Evolutionary conservation across 2,888 invertebrate genomes (phyloP), one percentile per base, ranked within the genome.

Genomic region (Unio pictorum): DNA sequence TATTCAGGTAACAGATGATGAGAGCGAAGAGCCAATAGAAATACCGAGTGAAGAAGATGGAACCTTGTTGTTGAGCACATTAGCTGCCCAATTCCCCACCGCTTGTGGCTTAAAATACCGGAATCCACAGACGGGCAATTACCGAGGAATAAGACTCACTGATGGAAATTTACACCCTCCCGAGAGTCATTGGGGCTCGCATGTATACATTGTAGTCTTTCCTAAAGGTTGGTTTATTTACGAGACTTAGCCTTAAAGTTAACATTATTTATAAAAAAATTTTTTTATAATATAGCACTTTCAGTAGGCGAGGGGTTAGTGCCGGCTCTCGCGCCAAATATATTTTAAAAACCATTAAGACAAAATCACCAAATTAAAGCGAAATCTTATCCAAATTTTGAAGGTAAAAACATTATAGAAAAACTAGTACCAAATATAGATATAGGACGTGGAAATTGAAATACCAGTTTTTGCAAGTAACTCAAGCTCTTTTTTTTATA

Each of bases 41-140:
- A 92, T 99, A 83, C 99, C 98, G 7, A 94, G 95, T 73, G 98
- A 99, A 91, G 94, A 95, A 84, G 98, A 99, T 91, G 95, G 95
- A 69, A 96, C 96, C 20, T 91, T 99, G 73, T 91, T 98, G 74
- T 91, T 99, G 83, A 95, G 97, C 69, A 99, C 99, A 4, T 92
- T 99, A 68, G 94, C 96, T 77, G 98, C 97, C 59, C 98, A 99
- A 90, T 99, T 97, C 91, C 99, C 99, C 64, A 98, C 98, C 75
- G 95, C 98, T 56, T 96, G 97, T 90, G 99, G 99, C 26, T 92
- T 99, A 68, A 99, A 99, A 92, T 99, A 96, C 91, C 93, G 97
- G 76, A 97, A 97, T 90, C 95, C 96, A 28, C 97, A 97, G 60
- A 85, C 87, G 6, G 88, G 88, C 8, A 82, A 82, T 61, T 84